Base-by-base conservation (phyloP, 1,140 invertebrate genomes). In the Zeugodacus cucurbitae region DNA sequence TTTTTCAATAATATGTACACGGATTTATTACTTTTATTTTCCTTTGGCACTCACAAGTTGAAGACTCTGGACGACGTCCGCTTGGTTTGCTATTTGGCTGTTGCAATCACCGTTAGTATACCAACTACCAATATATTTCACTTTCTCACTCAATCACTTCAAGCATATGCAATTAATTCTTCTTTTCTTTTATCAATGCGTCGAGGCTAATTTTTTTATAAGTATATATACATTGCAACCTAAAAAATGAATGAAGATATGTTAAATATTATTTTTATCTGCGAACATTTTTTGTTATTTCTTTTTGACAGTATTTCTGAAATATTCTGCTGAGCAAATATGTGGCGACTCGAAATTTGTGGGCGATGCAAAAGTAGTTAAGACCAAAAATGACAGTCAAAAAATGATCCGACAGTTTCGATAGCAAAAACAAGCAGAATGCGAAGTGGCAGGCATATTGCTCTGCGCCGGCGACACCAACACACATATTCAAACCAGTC, bases 281-380 rank as follows among this genome's bases (percentile, higher is more conserved):
- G 37, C 48, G 14, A 54, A 22, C 32, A 74, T 22, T 37, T 67
- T 32, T 14, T 14, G n/a, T 5, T 26, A 7, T 67, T 32, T 14
- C 1, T 32, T 37, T n/a, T 54, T 29, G 37, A 32, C 6, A 5
- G 1, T 41, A 20, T 2, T 37, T 20, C n/a, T 48, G n/a, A 82
- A 29, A 78, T 26, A 26, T 78, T 26, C n/a, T 82, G 11, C n/a
- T n/a, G 41, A 37, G 70, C 37, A n/a, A 41, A 41, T 22, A 34
- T 37, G 11, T 85, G 41, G 74, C 74, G 74, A 41, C 74, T 82
- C 48, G 41, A 82, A 82, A 82, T n/a, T 82, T n/a, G 74, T 82
- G 74, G 41, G 41, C 74, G 74, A 82, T 82, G 74, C 74, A 48
- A 29, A 82, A 82, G 44, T 41, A n/a, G 74, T 82, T 82, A 41